Evolutionary conservation across 2,113 vertebrate species (phyloP).

Genomic region (Chauna torquata): DNA sequence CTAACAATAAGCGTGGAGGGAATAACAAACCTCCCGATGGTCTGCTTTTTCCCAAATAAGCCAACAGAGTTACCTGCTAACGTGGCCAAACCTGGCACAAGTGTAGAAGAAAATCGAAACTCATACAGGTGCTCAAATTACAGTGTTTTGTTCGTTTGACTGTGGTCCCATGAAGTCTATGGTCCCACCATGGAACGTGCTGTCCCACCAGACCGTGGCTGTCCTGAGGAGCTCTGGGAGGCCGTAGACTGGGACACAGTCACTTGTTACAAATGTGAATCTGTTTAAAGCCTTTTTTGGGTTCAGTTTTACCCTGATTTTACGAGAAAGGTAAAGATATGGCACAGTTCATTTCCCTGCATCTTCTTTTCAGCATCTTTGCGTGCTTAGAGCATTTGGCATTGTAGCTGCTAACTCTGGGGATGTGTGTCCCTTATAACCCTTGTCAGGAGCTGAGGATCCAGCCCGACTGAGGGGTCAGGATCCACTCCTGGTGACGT

Average conservation of each 20-base stretch:
- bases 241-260: accelerated
- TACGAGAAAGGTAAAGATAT: not conserved
- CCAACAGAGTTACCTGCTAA: not conserved
- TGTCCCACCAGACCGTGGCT: not conserved
- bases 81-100: not conserved
- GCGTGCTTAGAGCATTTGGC: not conserved
- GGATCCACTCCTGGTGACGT: not conserved
- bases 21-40: not conserved
- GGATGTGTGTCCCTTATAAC: not conserved
- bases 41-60: not conserved
- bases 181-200: not conserved
- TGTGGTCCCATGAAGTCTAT: not conserved
- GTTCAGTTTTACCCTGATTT: not conserved
- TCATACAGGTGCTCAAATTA: not conserved
- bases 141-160: not conserved
- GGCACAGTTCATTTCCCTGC: not conserved
- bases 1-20: not conserved
- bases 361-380: not conserved
- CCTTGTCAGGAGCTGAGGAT: not conserved
- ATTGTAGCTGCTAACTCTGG: not conserved
- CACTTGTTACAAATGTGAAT: not conserved
- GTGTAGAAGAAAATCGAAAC: accelerated
- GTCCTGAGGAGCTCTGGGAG: not conserved
- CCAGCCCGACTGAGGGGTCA: not conserved
- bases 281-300: not conserved